Evolutionary conservation across 2,797 vertebrate genomes (phyloP).

Genomic region (Silurus lanzhouensis): DNA sequence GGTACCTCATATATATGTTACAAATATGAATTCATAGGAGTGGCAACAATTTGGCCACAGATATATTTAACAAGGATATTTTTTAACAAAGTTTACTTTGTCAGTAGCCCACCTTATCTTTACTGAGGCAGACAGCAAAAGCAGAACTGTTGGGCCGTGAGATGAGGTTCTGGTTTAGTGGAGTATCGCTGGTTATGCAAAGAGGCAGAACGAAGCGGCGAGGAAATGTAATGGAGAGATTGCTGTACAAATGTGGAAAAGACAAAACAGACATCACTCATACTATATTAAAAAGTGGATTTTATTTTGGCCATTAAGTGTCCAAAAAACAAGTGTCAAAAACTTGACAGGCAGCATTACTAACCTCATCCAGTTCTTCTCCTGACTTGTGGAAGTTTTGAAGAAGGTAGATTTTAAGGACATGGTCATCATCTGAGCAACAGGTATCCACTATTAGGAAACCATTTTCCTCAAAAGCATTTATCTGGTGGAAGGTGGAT

Average conservation of each 20-base stretch:
- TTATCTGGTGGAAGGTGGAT: conserved; percentile 90
- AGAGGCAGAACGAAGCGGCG: conserved; percentile 89
- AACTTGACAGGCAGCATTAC: neutral
- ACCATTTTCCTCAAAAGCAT: conserved; percentile 87
- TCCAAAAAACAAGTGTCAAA: neutral
- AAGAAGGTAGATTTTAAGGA: conserved; percentile 77
- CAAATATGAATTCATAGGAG: no score
- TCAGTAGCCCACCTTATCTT: conserved; percentile 75
- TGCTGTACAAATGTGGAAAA: conserved; percentile 77
- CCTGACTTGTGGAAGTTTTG: conserved; percentile 87
- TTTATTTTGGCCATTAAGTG: neutral
- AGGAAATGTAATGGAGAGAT: conserved; percentile 70
- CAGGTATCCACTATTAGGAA: conserved; percentile 89
- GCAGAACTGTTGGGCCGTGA: conserved; percentile 76
- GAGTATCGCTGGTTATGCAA: conserved; percentile 67
- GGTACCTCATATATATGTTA: neutral
- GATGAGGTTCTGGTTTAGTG: conserved; percentile 79
- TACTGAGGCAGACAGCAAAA: conserved; percentile 69
- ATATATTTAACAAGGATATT: no score
- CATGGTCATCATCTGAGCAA: conserved; percentile 80
- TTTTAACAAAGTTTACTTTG: neutral
- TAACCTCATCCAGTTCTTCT: conserved; percentile 74
- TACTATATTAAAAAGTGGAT: neutral
- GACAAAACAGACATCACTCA: neutral
- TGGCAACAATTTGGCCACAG: no score